These are phyloP conservation scores for Drosophila persimilis DNA, from an alignment of 1,140 invertebrate species.

Conservation along the genomic window DNA sequence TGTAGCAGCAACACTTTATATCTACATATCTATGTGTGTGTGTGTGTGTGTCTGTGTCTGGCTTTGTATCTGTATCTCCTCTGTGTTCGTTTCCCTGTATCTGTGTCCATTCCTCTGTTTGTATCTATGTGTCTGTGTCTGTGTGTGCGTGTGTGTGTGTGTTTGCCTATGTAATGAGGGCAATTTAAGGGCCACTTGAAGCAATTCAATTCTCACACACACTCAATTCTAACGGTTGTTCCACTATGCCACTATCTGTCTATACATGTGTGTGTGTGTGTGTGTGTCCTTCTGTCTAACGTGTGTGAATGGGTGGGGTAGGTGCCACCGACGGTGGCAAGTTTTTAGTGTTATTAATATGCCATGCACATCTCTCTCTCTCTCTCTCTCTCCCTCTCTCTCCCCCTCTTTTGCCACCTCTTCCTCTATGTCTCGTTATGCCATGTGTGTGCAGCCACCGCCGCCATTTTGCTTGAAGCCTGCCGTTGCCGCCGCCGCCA, in stretches of 20 bases:
- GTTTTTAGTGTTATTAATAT: conserved; percentile 79
- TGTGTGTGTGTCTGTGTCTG: conserved; percentile 10
- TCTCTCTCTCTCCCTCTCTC: conserved; percentile 7
- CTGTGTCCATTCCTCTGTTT: conserved; percentile 64
- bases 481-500: conserved; percentile 44
- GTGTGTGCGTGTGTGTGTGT: conserved; percentile 49
- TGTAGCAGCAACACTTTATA: conserved; percentile 66
- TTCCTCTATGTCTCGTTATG: too few relatives aligned
- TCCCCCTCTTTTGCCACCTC: too few relatives aligned
- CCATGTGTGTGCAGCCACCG: conserved; percentile 19
- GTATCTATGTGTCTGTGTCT: conserved; percentile 41
- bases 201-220: conserved; percentile 78
- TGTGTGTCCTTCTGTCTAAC: conserved; percentile 37
- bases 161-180: conserved; percentile 77
- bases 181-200: conserved; percentile 76
- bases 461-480: conserved; percentile 69
- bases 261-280: too few relatives aligned
- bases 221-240: conserved; percentile 28
- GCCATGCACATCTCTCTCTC: conserved; percentile 57
- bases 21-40: conserved; percentile 23
- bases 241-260: conserved; percentile 18
- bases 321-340: conserved; percentile 44
- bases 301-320: conserved; percentile 16
- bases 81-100: conserved; percentile 2
- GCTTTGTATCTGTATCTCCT: too few relatives aligned